Evolutionary conservation across 1,140 invertebrate genomes (phyloP).

Genomic region (Pachyrhynchus sulphureomaculatus): DNA sequence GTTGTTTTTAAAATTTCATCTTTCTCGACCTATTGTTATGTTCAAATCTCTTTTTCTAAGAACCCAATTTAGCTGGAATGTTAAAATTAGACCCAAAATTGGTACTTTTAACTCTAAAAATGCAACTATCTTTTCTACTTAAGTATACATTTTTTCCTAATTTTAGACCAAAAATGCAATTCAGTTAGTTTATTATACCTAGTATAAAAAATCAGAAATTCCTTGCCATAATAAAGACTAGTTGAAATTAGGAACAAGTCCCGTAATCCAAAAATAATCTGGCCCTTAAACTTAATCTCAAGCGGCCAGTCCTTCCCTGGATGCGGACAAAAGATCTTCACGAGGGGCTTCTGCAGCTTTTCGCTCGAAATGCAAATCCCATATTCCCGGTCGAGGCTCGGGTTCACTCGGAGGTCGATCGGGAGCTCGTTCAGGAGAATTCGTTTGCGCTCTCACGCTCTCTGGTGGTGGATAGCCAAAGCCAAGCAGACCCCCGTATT

Average conservation of each 20-base stretch:
- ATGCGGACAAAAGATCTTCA: slow-evolving; percentile 51
- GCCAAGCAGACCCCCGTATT: slow-evolving; percentile 59
- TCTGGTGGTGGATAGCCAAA: slow-evolving; percentile 56
- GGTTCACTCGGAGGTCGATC: slow-evolving; percentile 46
- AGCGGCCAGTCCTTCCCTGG: slow-evolving; percentile 57
- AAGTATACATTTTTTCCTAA: not conserved
- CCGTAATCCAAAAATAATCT: slow-evolving; percentile 30
- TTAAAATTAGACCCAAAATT: not conserved
- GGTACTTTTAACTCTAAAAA: slow-evolving; percentile 7
- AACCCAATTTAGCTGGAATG: slow-evolving; percentile 3
- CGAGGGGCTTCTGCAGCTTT: slow-evolving; percentile 50
- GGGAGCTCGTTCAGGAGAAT: slow-evolving; percentile 45
- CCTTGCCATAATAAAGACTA: slow-evolving; percentile 39
- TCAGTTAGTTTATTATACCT: not conserved
- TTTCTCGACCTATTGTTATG: no score
- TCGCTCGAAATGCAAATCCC: slow-evolving; percentile 53
- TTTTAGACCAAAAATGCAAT: slow-evolving; percentile 1
- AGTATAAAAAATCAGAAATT: not conserved
- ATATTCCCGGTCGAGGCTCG: slow-evolving; percentile 48
- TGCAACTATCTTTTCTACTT: slow-evolving; percentile 1
- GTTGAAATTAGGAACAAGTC: slow-evolving; percentile 47
- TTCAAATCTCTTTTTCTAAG: no score
- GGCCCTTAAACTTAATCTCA: slow-evolving; percentile 36
- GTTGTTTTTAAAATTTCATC: no score
- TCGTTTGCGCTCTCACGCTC: slow-evolving; percentile 48